phyloP scores from a whole-genome alignment of 2,888 invertebrate species.

The Epinotia brunnichana region DNA sequence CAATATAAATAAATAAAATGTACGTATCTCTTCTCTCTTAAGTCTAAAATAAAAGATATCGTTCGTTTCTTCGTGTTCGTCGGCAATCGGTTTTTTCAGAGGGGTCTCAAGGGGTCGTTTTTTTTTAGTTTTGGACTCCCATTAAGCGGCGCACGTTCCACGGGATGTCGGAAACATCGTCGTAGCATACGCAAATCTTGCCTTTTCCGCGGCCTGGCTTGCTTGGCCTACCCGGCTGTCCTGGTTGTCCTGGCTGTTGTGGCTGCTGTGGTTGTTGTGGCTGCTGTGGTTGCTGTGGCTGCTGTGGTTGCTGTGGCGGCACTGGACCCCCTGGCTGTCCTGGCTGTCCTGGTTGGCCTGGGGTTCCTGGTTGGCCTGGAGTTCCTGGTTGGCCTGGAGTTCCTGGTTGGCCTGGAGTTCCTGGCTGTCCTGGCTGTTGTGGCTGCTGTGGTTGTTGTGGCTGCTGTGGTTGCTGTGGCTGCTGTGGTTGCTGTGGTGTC shows the following conservation, averaged over 20 bases:
- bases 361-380: not conserved
- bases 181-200: conserved; percentile 33
- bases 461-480: not conserved
- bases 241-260: not conserved
- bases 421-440: not conserved
- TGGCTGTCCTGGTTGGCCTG: not conserved
- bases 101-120: not conserved
- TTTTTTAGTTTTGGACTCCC: not conserved
- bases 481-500: too few relatives aligned
- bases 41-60: not conserved
- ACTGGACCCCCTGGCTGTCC: not conserved
- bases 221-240: not conserved
- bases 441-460: not conserved
- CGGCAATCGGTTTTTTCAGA: not conserved
- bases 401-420: too few relatives aligned
- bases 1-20: conserved; percentile 30
- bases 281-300: not conserved
- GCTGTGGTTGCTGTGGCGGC: not conserved
- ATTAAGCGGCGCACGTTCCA: conserved; percentile 8
- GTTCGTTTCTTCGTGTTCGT: conserved; percentile 2
- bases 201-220: conserved; percentile 2
- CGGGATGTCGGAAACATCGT: conserved; percentile 20
- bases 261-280: not conserved
- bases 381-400: not conserved
- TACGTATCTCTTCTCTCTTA: not conserved